These are phyloP conservation scores for Azemiops feae DNA, from an alignment of 2,113 vertebrate genomes.

Conservation along the genomic window DNA sequence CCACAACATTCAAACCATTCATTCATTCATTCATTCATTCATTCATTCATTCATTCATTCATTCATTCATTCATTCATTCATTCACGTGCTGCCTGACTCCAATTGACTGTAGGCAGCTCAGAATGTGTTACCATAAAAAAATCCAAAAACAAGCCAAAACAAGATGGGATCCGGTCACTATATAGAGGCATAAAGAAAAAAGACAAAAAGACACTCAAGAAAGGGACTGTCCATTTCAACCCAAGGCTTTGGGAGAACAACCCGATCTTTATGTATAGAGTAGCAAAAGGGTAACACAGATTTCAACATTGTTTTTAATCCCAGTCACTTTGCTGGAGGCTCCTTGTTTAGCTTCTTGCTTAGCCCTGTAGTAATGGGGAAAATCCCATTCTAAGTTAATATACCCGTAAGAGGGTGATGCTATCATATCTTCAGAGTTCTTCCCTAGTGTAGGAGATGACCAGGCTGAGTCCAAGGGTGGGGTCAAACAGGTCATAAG, in stretches of 20 bases:
- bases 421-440: neutral
- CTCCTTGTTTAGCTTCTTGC: neutral
- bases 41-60: too few species aligned
- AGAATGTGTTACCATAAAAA: neutral
- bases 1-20: neutral
- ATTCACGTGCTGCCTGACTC: neutral
- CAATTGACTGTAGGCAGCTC: neutral
- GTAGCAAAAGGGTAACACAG: neutral
- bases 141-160: neutral
- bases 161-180: neutral
- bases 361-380: neutral
- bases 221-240: neutral
- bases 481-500: neutral
- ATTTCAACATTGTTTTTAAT: neutral
- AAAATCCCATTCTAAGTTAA: neutral
- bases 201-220: neutral
- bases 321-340: neutral
- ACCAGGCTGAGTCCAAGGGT: neutral
- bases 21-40: too few species aligned
- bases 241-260: neutral
- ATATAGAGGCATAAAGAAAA: neutral
- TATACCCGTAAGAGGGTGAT: neutral
- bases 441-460: neutral
- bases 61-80: too few species aligned
- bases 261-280: neutral